phyloP scores from a whole-genome alignment of 2,797 vertebrate genomes.

The Botia kubotai region DNA sequence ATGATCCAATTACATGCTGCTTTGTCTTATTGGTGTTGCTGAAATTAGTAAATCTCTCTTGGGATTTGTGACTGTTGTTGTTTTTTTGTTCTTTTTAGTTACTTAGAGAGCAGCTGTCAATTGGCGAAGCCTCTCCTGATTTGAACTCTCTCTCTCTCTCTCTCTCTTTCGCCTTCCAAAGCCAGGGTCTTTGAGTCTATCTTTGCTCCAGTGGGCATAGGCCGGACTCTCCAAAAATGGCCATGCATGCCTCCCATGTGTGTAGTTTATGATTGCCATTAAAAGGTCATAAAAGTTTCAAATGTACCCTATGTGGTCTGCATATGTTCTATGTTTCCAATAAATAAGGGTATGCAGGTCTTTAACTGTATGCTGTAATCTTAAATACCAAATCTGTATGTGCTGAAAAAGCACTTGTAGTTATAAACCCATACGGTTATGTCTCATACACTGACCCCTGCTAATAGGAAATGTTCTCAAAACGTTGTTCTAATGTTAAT shows the following conservation, averaged over 20 bases:
- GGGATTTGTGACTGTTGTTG: neutral
- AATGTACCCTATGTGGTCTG: slow-evolving; percentile 15
- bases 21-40: neutral
- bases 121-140: slow-evolving; percentile 17
- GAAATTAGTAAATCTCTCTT: slow-evolving; percentile 9
- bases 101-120: neutral
- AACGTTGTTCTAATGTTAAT: no score
- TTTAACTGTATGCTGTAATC: neutral
- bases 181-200: slow-evolving; percentile 26
- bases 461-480: no score
- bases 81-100: slow-evolving; percentile 7
- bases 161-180: neutral
- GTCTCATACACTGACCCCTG: neutral
- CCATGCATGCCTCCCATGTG: neutral
- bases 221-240: slow-evolving; percentile 34
- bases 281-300: neutral
- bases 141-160: slow-evolving; percentile 31
- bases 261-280: neutral
- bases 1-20: neutral
- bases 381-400: neutral
- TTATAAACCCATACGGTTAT: neutral
- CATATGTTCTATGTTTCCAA: neutral
- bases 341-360: neutral
- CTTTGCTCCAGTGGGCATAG: slow-evolving; percentile 21
- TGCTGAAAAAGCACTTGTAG: neutral